Evolutionary conservation across 2,888 invertebrate genomes (phyloP), one percentile per base, ranked within the genome.

Genomic region (Adela reaumurella): DNA sequence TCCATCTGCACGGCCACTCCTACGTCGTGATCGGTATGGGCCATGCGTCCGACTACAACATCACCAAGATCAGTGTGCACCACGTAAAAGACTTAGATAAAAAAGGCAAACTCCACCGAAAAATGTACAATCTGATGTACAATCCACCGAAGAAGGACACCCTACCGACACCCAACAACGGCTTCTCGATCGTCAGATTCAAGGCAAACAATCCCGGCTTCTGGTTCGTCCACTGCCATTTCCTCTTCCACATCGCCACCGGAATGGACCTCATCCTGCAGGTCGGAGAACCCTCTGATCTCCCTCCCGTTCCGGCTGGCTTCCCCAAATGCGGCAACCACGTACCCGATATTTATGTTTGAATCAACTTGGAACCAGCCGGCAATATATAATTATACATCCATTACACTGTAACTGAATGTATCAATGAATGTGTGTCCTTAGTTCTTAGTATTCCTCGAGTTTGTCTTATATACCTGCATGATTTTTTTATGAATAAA

Each of bases 221-320:
- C 74, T 95, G 94, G 94, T 80, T 94, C 46, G 89, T 95, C 83
- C 95, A 95, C 65, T 95, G 95, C 70, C 95, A 95, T 79, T 93
- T 95, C 83, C 82, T 93, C 54, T 94, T 94, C 87, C 95, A 95
- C 77, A 91, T 94, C 62, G 90, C 92, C 43, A 92, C 94, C 62
- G 94, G 95, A 56, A 95, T 95, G 95, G 90, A 88, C 67, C 70
- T 93, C 52, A 86, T 94, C 47, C 80, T 94, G 47, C 92, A 94
- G 81, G 93, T 94, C 46, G 94, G 94, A 57, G 91, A 89, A 18
- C 89, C 88, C 59, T 87, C 84, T 20, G 92, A 92, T 70, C 72
- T 93, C 50, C 92, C 92, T 35, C 91, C 92, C 19, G 74, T 92
- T 52, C 92, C 92, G 50, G 88, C 88, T 52, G 88, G 88, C 70